Conservation (phyloP, 2,888 invertebrate genomes). For the Merodon equestris region DNA sequence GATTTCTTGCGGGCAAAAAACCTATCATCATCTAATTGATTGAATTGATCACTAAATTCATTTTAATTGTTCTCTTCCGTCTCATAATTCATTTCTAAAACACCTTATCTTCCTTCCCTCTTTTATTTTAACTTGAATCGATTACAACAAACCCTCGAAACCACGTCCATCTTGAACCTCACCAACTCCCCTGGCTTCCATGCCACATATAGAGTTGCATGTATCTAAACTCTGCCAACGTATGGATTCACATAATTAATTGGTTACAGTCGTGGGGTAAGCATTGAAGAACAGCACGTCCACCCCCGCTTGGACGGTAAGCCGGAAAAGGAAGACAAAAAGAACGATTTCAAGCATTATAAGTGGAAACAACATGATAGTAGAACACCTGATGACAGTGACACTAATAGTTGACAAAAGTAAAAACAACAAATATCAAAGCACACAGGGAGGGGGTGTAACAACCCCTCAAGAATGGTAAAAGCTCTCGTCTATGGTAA, state of each 20-base stretch:
- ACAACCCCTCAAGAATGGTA: slow-evolving; percentile 1
- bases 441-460: too few relatives aligned
- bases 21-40: too few relatives aligned
- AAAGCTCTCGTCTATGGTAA: slow-evolving; percentile 56
- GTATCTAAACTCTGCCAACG: slow-evolving; percentile 23
- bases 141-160: slow-evolving; percentile 3
- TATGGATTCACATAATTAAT: slow-evolving; percentile 57
- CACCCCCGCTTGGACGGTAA: background rate
- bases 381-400: slow-evolving; percentile 45
- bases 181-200: too few relatives aligned
- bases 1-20: too few relatives aligned
- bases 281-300: too few relatives aligned
- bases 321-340: background rate
- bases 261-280: slow-evolving; percentile 40
- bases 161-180: too few relatives aligned
- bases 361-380: slow-evolving; percentile 3
- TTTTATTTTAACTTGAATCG: slow-evolving; percentile 19
- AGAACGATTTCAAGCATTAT: slow-evolving; percentile 1
- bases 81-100: too few relatives aligned
- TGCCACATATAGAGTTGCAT: slow-evolving; percentile 1
- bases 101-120: too few relatives aligned
- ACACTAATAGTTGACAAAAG: slow-evolving; percentile 22
- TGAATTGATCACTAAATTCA: too few relatives aligned
- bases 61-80: too few relatives aligned
- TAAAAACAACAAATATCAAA: background rate